A percentile compares a stretch with the other conserved stretches of the same genome.
phyloP scores from a whole-genome alignment of 1,140 invertebrate species.

The Drosophila athabasca region DNA sequence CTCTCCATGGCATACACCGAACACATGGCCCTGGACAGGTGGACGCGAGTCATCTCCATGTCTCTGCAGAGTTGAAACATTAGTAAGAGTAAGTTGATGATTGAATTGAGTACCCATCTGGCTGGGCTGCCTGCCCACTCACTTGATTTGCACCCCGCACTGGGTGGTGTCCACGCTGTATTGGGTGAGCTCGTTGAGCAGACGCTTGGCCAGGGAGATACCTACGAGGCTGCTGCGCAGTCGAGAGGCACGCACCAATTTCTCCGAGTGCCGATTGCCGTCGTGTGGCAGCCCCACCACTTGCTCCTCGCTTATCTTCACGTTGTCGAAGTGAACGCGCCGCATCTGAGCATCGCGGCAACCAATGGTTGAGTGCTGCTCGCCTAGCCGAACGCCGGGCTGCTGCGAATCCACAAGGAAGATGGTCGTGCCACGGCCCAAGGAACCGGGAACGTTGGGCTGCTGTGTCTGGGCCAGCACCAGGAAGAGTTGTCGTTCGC shows the following conservation, averaged over 20 bases:
- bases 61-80: constrained; percentile 78
- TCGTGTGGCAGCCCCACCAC: constrained; percentile 64
- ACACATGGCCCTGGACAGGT: constrained; percentile 85
- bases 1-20: constrained; percentile 90
- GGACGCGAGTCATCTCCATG: constrained; percentile 85
- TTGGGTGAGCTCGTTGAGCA: constrained; percentile 58
- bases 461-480: constrained; percentile 84
- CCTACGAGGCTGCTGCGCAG: constrained; percentile 55
- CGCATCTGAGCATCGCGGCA: constrained; percentile 79
- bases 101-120: neutral
- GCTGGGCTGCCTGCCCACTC: constrained; percentile 4
- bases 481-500: constrained; percentile 84
- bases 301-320: constrained; percentile 80
- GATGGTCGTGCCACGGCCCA: constrained; percentile 85
- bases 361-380: constrained; percentile 89
- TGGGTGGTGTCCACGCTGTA: constrained; percentile 86
- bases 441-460: constrained; percentile 52
- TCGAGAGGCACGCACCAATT: constrained; percentile 52
- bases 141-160: constrained; percentile 84
- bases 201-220: constrained; percentile 58
- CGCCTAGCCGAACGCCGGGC: constrained; percentile 88
- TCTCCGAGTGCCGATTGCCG: constrained; percentile 58
- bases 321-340: constrained; percentile 84
- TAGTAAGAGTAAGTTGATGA: too few relatives aligned
- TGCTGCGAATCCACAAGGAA: constrained; percentile 91